A percentile compares a stretch with the other conserved stretches of the same genome.
These are phyloP conservation scores for Megalonaias nervosa DNA, from an alignment of 1,140 invertebrate species.

Conservation along the genomic window DNA sequence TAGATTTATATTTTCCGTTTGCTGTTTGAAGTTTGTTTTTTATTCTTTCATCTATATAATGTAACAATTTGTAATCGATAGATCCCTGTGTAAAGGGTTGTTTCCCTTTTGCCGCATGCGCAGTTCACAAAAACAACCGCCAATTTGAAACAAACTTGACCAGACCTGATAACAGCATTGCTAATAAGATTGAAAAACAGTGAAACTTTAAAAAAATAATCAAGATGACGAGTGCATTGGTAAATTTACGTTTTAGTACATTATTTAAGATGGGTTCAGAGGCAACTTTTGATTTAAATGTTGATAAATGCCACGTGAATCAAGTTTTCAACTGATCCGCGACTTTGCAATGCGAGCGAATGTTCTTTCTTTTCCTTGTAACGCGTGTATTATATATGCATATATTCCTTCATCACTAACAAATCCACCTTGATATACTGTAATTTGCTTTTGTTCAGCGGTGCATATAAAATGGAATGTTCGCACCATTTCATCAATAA, in stretches of 20 bases:
- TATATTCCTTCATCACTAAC: background rate
- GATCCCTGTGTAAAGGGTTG: background rate
- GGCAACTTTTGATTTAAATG: background rate
- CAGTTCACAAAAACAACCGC: slow-evolving; percentile 26
- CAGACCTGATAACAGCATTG: slow-evolving; percentile 14
- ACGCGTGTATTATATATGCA: background rate
- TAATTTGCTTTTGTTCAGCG: no score
- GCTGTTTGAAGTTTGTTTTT: no score
- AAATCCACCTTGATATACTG: no score
- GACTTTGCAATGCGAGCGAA: background rate
- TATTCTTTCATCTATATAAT: no score
- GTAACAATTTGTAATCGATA: no score
- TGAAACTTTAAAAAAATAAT: background rate
- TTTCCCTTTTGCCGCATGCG: slow-evolving; percentile 19
- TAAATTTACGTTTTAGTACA: background rate
- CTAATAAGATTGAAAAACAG: background rate
- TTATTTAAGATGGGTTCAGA: no score
- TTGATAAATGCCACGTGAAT: background rate
- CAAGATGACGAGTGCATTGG: slow-evolving; percentile 27
- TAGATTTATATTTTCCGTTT: no score
- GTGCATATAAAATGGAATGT: no score
- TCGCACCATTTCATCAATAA: no score
- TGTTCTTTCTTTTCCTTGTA: background rate
- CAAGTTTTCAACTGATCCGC: background rate
- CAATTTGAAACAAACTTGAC: slow-evolving; percentile 33